Evolutionary conservation across 2,888 invertebrate species (phyloP).

Genomic region (Hirtodrosophila trivittata): DNA sequence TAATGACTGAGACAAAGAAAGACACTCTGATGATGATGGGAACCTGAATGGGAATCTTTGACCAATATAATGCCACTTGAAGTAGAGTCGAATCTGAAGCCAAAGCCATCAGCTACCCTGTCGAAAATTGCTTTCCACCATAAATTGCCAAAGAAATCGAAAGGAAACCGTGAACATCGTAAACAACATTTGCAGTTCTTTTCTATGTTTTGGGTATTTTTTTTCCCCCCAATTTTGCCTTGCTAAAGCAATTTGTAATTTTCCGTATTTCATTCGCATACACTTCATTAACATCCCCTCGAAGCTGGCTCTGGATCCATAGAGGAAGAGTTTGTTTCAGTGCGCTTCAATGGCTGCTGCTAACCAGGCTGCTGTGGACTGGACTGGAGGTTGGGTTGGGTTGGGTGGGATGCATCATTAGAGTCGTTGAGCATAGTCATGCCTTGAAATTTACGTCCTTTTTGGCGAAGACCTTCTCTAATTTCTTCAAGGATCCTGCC

Average conservation of each 20-base stretch:
- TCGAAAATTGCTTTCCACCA: constrained; percentile 50
- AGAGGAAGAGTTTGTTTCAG: constrained; percentile 57
- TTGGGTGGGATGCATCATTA: constrained; percentile 79
- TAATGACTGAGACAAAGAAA: constrained; percentile 17
- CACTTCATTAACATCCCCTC: constrained; percentile 74
- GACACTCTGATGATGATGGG: not conserved
- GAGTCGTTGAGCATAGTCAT: constrained; percentile 72
- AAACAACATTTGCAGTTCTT: constrained; percentile 74
- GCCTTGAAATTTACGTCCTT: constrained; percentile 71
- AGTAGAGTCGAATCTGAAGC: constrained; percentile 13
- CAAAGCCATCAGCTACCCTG: constrained; percentile 30
- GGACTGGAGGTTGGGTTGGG: not conserved
- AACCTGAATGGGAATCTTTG: constrained; percentile 33
- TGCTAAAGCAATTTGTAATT: constrained; percentile 73
- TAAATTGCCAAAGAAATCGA: constrained; percentile 77
- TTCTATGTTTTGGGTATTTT: constrained; percentile 9
- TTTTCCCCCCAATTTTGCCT: constrained; percentile 21
- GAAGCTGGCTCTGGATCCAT: constrained; percentile 20
- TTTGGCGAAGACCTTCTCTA: constrained; percentile 72
- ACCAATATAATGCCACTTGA: constrained; percentile 60
- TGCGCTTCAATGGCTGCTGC: constrained; percentile 75
- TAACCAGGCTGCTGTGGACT: constrained; percentile 40
- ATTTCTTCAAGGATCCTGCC: constrained; percentile 72
- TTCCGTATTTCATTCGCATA: constrained; percentile 78
- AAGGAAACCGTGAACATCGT: constrained; percentile 80